These are phyloP conservation scores for Strigamia transsilvanica DNA, from an alignment of 2,888 invertebrate species.

Conservation along the genomic window DNA sequence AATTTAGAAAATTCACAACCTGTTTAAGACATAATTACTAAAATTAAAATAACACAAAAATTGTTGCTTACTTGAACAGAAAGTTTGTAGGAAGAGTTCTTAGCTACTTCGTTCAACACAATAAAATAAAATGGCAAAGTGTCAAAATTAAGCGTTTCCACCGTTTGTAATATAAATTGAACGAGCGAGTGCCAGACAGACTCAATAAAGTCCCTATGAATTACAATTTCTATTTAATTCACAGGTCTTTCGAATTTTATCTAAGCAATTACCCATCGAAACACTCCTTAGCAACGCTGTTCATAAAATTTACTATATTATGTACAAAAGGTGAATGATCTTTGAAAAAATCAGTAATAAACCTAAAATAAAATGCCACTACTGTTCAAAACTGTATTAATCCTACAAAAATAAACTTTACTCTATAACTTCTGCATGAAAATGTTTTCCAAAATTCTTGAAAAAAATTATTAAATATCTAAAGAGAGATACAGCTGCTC, in stretches of 20 bases:
- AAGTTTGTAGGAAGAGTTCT: neutral
- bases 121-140: neutral
- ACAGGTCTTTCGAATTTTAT: neutral
- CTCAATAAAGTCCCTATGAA: neutral
- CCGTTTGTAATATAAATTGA: neutral
- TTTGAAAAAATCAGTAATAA: neutral
- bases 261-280: neutral
- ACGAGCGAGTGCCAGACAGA: neutral
- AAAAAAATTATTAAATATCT: neutral
- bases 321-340: neutral
- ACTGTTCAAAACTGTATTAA: neutral
- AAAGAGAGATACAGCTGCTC: neutral
- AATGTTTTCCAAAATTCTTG: conserved; percentile 1
- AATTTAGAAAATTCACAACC: neutral
- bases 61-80: neutral
- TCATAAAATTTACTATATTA: neutral
- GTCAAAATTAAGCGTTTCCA: neutral
- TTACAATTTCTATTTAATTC: neutral
- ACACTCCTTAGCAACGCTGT: neutral
- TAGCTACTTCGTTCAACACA: neutral
- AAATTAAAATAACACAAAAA: neutral
- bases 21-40: neutral
- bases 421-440: neutral
- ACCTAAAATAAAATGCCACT: neutral
- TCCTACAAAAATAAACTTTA: neutral